A percentile compares a stretch with the other conserved stretches of the same genome.
Evolutionary conservation across 2,888 invertebrate species (phyloP).

Genomic region (Tholera decimalis): DNA sequence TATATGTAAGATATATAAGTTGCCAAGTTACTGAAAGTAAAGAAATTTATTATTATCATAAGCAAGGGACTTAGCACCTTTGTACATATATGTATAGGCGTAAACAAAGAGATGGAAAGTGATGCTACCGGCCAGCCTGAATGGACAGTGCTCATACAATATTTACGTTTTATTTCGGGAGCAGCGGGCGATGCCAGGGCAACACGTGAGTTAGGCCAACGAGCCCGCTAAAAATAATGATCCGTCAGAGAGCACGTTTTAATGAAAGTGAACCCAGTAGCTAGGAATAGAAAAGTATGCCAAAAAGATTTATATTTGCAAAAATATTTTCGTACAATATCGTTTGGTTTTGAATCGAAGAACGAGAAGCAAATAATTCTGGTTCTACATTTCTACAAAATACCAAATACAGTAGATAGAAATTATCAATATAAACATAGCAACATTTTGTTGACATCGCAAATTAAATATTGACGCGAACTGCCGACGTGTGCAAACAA

Average conservation of each 20-base stretch:
- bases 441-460: slow-evolving; percentile 40
- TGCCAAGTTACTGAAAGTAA: too few species aligned
- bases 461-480: slow-evolving; percentile 54
- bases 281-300: not conserved
- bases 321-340: not conserved
- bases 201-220: slow-evolving; percentile 64
- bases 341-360: not conserved
- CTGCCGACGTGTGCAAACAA: slow-evolving; percentile 50
- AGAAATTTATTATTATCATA: too few species aligned
- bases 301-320: not conserved
- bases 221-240: slow-evolving; percentile 61
- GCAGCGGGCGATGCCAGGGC: slow-evolving; percentile 62
- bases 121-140: slow-evolving; percentile 23
- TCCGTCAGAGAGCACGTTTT: slow-evolving; percentile 31
- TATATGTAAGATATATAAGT: too few species aligned
- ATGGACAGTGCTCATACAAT: slow-evolving; percentile 49
- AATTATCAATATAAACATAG: slow-evolving; percentile 42
- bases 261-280: slow-evolving; percentile 19
- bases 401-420: slow-evolving; percentile 20
- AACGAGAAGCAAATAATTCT: not conserved
- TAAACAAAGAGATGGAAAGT: slow-evolving; percentile 51
- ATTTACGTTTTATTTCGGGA: slow-evolving; percentile 71
- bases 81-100: not conserved
- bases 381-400: not conserved
- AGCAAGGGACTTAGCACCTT: not conserved